Percentiles rank a stretch among this genome's conserved stretches.
Evolutionary conservation across 2,113 vertebrate species (phyloP).

Genomic region (Hiodon alosoides): DNA sequence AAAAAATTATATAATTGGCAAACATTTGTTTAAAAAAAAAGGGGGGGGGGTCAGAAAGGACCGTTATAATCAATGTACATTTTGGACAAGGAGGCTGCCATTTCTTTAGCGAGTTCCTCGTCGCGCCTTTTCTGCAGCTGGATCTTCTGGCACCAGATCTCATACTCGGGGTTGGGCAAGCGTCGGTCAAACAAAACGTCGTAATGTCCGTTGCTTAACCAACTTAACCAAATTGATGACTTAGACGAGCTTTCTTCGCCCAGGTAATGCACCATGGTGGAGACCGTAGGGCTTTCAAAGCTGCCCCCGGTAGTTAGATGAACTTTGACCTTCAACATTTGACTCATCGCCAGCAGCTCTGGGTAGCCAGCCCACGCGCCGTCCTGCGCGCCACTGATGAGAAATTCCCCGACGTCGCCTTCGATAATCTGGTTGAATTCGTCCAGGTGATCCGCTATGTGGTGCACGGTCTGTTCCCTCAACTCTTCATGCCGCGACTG

Average conservation of each 20-base stretch:
- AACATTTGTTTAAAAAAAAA: constrained; percentile 24
- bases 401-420: constrained; percentile 89
- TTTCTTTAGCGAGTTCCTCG: constrained; percentile 89
- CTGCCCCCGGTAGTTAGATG: constrained; percentile 90
- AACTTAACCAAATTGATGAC: constrained; percentile 87
- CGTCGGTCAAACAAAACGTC: constrained; percentile 78
- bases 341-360: constrained; percentile 92
- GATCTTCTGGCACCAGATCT: constrained; percentile 84
- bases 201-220: constrained; percentile 97
- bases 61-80: constrained; percentile 91
- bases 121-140: constrained; percentile 83
- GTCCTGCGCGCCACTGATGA: constrained; percentile 86
- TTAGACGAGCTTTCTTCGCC: constrained; percentile 73
- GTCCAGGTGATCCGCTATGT: constrained; percentile 94
- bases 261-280: constrained; percentile 91
- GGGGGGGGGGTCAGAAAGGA: constrained; percentile 47
- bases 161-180: constrained; percentile 87
- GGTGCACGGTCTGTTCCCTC: constrained; percentile 87
- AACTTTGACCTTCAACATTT: constrained; percentile 88
- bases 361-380: constrained; percentile 94
- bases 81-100: constrained; percentile 89
- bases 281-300: constrained; percentile 85
- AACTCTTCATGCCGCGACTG: constrained; percentile 83
- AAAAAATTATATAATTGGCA: background rate
- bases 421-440: constrained; percentile 90